Conservation (phyloP, 1,140 invertebrate species). For the Ceratina japonica region DNA sequence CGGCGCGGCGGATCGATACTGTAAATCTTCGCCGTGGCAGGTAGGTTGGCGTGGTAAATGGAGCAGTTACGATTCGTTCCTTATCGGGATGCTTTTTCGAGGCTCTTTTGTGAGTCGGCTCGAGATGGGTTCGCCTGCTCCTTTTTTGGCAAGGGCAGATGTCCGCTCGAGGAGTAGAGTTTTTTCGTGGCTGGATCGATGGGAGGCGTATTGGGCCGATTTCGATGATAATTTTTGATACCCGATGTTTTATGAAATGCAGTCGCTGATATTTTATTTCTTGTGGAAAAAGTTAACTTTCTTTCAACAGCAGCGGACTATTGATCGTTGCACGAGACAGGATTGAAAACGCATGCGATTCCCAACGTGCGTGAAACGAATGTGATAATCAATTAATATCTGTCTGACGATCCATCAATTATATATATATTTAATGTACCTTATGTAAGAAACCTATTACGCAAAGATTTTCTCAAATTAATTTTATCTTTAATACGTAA, state of each 20-base stretch:
- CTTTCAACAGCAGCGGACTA: no score
- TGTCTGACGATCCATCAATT: no score
- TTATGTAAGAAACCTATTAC: no score
- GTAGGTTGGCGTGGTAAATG: conserved; percentile 6
- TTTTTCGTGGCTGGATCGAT: neutral
- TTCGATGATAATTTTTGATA: neutral
- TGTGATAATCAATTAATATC: no score
- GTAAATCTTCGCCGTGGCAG: conserved; percentile 27
- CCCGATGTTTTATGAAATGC: neutral
- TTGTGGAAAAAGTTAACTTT: no score
- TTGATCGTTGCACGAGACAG: no score
- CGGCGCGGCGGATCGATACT: conserved; percentile 11
- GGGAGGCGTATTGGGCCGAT: neutral
- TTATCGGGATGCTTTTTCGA: conserved; percentile 5
- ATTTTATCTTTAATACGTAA: neutral
- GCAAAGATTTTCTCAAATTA: neutral
- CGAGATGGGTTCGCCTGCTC: neutral
- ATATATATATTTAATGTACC: no score
- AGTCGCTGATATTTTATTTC: neutral
- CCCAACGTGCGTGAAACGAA: no score
- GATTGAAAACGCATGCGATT: no score
- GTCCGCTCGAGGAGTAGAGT: neutral
- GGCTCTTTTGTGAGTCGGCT: neutral
- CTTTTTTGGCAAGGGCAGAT: neutral
- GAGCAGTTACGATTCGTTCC: conserved; percentile 6